Evolutionary conservation across 2,797 vertebrate species (phyloP), one percentile per base, ranked within the genome.

Genomic region (Gambusia yucatana): DNA sequence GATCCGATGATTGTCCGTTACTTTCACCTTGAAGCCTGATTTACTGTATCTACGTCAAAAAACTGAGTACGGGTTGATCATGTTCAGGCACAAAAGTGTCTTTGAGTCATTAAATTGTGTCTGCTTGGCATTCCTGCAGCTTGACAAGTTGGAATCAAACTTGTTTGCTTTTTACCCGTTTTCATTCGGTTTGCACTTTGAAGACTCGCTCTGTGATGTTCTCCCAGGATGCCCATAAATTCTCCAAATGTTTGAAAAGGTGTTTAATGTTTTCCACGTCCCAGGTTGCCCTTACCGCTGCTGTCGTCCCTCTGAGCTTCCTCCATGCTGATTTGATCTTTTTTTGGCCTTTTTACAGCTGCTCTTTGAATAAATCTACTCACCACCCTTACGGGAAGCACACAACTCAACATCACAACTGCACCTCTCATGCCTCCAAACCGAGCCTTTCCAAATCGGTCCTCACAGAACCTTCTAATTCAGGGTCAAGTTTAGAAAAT

Each of bases 311-410:
- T 13, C 33, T 25, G 33, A 84, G 87, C 82, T 88, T 91, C 86
- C 88, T 88, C 85, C 80, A 8, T 87, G 90, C 92, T 90, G 91
- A 92, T 92, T 89, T 91, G 91, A 91, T 95, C 92, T 95, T 93
- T 93, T 91, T 96, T 93, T 94, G 93, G 93, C 87, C 80, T 86
- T 86, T 87, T 80, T 76, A 87, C 92, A 91, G 52, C 82, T 89
- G 83, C 87, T 87, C 93, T 95, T 95, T 96, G 93, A 95, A 95
- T 95, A 94, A 92, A 93, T 87, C 88, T 92, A 92, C 93, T 94
- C 91, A 94, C 88, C 83, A 55, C 73, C n/a, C 87, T 95, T 95
- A 95, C 94, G 88, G 94, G 95, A 96, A 96, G 86, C 77, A 73
- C 87, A 84, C 82, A 89, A 93, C 80, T 61, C 87, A 84, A 79